phyloP scores from a whole-genome alignment of 92 coral and sea anemone species.

The Bergia sp. region DNA sequence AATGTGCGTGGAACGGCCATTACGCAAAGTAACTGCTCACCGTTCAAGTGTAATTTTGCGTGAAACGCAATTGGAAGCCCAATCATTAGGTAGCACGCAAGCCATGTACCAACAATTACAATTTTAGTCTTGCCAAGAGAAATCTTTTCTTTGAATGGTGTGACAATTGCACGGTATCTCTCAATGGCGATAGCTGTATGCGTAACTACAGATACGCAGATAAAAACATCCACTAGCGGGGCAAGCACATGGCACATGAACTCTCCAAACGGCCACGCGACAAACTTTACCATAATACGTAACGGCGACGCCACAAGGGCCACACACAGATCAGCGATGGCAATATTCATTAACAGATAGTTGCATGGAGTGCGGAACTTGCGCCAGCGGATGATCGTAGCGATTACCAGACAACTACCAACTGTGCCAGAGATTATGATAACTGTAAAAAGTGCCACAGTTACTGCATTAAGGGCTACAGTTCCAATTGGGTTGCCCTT shows the following conservation, averaged over 20 bases:
- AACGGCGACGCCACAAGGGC: constrained; percentile 58
- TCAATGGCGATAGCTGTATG: constrained; percentile 78
- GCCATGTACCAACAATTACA: constrained; percentile 61
- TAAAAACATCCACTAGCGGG: constrained; percentile 80
- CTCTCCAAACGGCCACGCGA: constrained; percentile 63
- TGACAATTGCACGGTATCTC: constrained; percentile 74
- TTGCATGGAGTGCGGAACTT: constrained; percentile 70
- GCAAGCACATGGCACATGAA: constrained; percentile 62
- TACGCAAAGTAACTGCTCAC: not conserved
- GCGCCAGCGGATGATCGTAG: constrained; percentile 60
- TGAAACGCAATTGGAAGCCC: constrained; percentile 67
- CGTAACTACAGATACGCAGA: constrained; percentile 73
- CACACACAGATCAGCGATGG: constrained; percentile 59
- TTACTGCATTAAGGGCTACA: not conserved
- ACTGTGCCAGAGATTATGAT: constrained; percentile 55
- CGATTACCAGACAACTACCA: constrained; percentile 63
- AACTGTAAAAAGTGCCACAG: constrained; percentile 37
- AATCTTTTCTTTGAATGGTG: constrained; percentile 69
- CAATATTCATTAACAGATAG: constrained; percentile 61
- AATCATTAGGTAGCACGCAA: constrained; percentile 64
- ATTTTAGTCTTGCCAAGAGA: constrained; percentile 66
- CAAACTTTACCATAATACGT: constrained; percentile 46
- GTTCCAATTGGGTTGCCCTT: constrained; percentile 27
- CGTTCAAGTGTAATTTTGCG: not conserved
- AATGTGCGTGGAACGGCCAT: constrained; percentile 31